These are phyloP conservation scores for Rutilus rutilus DNA, from an alignment of 2,113 vertebrate genomes.

Conservation along the genomic window DNA sequence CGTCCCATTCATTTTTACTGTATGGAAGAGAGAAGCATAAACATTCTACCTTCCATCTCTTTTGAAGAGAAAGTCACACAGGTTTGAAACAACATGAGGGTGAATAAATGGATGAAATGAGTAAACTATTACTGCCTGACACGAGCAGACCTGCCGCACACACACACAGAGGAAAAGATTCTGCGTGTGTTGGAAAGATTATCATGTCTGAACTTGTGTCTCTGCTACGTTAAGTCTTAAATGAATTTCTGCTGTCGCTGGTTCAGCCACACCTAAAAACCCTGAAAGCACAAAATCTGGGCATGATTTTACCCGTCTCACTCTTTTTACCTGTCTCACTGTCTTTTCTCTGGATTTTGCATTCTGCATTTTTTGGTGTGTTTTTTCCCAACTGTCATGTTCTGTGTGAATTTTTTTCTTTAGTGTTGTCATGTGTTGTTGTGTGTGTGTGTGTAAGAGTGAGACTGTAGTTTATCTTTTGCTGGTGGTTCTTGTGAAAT, in stretches of 20 bases:
- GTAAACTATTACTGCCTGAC: neutral
- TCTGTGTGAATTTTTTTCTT: neutral
- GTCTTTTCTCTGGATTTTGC: neutral
- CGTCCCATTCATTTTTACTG: neutral
- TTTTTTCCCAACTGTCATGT: neutral
- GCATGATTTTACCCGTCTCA: neutral
- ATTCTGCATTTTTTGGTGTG: neutral
- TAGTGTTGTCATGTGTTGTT: neutral
- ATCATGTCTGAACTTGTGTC: slow-evolving; percentile 11
- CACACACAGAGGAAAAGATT: neutral
- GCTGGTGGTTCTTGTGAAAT: slow-evolving; percentile 29
- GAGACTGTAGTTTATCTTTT: slow-evolving; percentile 12
- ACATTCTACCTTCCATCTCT: neutral
- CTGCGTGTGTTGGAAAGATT: neutral
- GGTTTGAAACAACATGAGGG: slow-evolving; percentile 6
- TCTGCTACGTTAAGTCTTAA: slow-evolving; percentile 8
- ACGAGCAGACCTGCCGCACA: slow-evolving; percentile 5
- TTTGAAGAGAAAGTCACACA: neutral
- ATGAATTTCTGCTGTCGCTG: slow-evolving; percentile 20
- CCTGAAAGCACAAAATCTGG: slow-evolving; percentile 14
- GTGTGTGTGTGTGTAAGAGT: neutral
- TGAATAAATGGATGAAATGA: neutral
- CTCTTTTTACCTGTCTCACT: neutral
- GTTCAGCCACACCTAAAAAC: slow-evolving; percentile 5
- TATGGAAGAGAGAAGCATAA: neutral